Base-by-base conservation (phyloP, 2,888 invertebrate genomes). In the Therioaphis trifolii region DNA sequence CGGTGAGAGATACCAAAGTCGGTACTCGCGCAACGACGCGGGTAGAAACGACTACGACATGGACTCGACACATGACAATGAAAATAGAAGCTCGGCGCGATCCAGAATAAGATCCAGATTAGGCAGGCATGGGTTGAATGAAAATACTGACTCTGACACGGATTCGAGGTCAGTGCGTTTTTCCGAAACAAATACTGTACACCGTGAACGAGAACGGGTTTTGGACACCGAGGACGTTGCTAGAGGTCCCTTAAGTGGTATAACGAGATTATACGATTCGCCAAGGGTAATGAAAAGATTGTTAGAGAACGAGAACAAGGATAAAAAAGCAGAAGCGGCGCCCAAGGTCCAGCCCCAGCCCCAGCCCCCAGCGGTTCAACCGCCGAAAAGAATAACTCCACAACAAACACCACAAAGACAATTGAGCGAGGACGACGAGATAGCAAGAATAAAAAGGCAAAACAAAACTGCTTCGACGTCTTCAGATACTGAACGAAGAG, bases 151-250 rank as follows among this genome's bases (percentile, higher is more conserved):
- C 84, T 87, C 87, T 0, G 88, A 88, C 84, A 87, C 88, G 91
- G 93, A 82, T 89, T 91, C 84, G 89, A 84, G 91, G 90, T 85
- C 90, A 89, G 74, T 93, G 0, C 92, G 95, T 86, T 92, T 94
- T 87, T 92, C 92, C 85, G 92, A 92, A 78, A 84, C 86, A 18
- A 71, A 85, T 79, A 78, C 86, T 84, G 72, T 77, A 12, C 80
- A 85, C 58, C 87, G 87, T 79, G 88, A 88, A 86, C 92, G 95
- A 86, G 93, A 94, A 87, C 90, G 92, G 49, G 94, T 96, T 0
- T 89, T 94, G 84, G 96, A 96, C 87, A 96, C 96, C 11, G 96
- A 97, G 89, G 96, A 96, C 88, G 96, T 95, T 0, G 94, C 96
- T 9, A 87, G 87, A 82, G 87, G 90, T 2, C 96, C 96, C 9